Conservation (phyloP, 2,797 vertebrate genomes). For the Alosa sapidissima region DNA sequence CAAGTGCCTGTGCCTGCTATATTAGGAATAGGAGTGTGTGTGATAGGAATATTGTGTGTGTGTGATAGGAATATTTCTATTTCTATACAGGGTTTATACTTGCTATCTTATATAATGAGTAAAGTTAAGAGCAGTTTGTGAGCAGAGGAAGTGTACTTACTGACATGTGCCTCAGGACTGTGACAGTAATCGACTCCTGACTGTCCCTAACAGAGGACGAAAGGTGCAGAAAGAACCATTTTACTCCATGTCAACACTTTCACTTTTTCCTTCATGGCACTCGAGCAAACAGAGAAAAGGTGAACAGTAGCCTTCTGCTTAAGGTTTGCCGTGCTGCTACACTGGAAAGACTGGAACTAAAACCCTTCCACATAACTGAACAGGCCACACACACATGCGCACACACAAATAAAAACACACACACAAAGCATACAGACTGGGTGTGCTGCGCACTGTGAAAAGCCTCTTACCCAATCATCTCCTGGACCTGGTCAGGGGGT, state of each 20-base stretch:
- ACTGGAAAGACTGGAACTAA: conserved; percentile 33
- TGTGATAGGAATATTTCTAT: no score
- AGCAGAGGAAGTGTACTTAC: conserved; percentile 63
- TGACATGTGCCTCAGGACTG: conserved; percentile 84
- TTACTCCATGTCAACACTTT: neutral
- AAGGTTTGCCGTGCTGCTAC: conserved; percentile 29
- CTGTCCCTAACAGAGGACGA: conserved; percentile 75
- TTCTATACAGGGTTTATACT: no score
- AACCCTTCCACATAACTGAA: neutral
- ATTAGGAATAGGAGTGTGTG: no score
- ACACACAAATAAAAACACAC: neutral
- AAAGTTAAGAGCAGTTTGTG: no score
- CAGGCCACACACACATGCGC: neutral
- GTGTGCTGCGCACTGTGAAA: neutral
- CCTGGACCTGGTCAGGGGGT: conserved; percentile 76
- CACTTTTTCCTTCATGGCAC: neutral
- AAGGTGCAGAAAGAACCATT: neutral
- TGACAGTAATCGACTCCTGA: conserved; percentile 85
- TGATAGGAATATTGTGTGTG: no score
- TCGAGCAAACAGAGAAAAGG: conserved; percentile 30
- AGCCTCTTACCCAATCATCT: conserved; percentile 80
- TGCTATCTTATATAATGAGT: no score
- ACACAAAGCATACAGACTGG: neutral
- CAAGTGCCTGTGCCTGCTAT: no score
- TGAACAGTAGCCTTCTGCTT: conserved; percentile 13